Base-by-base conservation (phyloP, 2,113 vertebrate species). In the Atherinomorus stipes region DNA sequence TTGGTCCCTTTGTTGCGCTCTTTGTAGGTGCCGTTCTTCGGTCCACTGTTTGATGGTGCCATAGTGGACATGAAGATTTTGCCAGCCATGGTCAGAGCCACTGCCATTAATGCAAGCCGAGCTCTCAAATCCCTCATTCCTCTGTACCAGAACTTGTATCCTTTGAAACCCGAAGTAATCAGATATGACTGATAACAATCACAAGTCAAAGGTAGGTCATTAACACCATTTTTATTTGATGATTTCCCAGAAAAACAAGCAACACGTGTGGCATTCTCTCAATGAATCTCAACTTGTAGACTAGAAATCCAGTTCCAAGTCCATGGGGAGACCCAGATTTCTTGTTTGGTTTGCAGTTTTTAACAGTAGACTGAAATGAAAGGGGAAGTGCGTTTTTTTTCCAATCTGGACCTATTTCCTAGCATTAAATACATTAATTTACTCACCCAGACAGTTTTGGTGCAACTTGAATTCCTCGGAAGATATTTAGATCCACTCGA, bases 111-210 rank as follows among this genome's bases (percentile, higher is more conserved):
- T 63, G 97, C 98, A 90, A 99, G 98, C 86, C 95, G 96, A 78
- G 97, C 98, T 23, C 92, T 99, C 71, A 99, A 99, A 82, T 99
- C 97, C 6, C 94, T 99, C 89, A 99, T 99, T 77, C 96, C 98
- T 2, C 93, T 99, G 16, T 99, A 99, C 94, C 98, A 99, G 93
- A 99, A 98, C 90, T 99, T 99, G 98, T 99, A 99, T 99, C 98
- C 97, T 99, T 99, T 84, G 2, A 74, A 74, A 45, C 8, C 11
- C 4, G 15, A 3, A 19, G 5, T 21, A 1, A 7, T 57, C 8
- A 28, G 1, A 15, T 15, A 18, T 34, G 3, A 23, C 38, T 28
- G 37, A 37, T 50, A 12, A 5, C 4, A 11, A 64, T 11, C 23
- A 54, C 9, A 58, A 37, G 31, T 9, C 4, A 47, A 56, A 74